Conservation (phyloP, 2,888 invertebrate species). For the Scaptodrosophila latifasciaeformis region DNA sequence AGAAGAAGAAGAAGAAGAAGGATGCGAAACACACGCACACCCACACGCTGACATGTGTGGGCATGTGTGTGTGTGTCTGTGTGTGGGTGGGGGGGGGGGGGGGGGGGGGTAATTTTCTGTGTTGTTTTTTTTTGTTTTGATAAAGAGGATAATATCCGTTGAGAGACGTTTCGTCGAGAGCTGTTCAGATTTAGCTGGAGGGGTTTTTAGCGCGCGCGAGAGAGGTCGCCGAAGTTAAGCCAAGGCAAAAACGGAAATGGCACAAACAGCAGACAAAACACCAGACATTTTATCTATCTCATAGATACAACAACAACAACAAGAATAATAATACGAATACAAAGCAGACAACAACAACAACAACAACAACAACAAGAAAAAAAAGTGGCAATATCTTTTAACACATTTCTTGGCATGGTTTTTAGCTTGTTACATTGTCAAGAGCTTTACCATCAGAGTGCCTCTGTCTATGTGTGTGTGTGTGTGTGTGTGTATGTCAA, state of each 20-base stretch:
- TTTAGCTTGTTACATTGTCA: too few species aligned
- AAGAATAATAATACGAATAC: not conserved
- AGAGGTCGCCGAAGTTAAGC: not conserved
- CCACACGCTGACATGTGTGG: not conserved
- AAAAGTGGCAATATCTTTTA: slow-evolving; percentile 1
- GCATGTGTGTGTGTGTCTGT: slow-evolving; percentile 4
- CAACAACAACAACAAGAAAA: too few species aligned
- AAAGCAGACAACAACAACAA: not conserved
- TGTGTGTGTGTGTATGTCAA: too few species aligned
- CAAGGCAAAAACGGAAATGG: not conserved
- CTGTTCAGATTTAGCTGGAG: too few species aligned
- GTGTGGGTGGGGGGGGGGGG: not conserved
- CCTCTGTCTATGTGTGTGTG: too few species aligned
- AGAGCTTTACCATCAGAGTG: too few species aligned
- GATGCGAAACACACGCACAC: not conserved
- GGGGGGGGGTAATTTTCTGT: slow-evolving; percentile 33
- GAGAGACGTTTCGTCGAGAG: not conserved
- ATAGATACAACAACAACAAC: too few species aligned
- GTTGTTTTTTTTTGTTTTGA: not conserved
- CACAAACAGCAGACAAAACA: too few species aligned
- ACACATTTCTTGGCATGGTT: not conserved
- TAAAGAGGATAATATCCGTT: not conserved
- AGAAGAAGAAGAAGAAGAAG: not conserved
- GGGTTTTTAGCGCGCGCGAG: not conserved
- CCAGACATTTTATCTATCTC: too few species aligned